phyloP scores from a whole-genome alignment of 2,113 vertebrate species.

The Phrynosoma platyrhinos region DNA sequence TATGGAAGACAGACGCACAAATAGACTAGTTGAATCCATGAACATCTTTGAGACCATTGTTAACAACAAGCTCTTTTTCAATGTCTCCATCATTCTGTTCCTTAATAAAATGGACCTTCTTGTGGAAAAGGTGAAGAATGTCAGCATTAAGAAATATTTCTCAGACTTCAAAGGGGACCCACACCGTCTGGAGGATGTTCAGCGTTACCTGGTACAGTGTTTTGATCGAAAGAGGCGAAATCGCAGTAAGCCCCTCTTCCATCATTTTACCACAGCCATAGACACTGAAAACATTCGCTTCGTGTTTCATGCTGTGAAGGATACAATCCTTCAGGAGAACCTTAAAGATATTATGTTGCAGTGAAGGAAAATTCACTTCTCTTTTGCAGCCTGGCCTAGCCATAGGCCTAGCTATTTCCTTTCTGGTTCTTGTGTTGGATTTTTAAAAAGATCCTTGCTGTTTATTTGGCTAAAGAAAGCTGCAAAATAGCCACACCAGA shows the following conservation, averaged over 20 bases:
- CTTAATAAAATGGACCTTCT: conserved; percentile 98
- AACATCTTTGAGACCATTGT: conserved; percentile 99
- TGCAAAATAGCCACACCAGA: conserved; percentile 63
- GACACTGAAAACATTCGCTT: conserved; percentile 98
- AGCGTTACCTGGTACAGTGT: conserved; percentile 92
- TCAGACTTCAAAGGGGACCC: conserved; percentile 92
- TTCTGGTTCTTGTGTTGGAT: conserved; percentile 54
- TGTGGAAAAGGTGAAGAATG: conserved; percentile 90
- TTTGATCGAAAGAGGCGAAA: conserved; percentile 93
- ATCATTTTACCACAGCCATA: conserved; percentile 97
- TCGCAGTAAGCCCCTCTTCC: conserved; percentile 92
- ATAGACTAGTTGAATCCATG: conserved; percentile 95
- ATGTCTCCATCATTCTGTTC: conserved; percentile 97
- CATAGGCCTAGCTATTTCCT: conserved; percentile 37
- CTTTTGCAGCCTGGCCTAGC: not conserved
- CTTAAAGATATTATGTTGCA: conserved; percentile 99
- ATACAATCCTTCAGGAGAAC: conserved; percentile 97
- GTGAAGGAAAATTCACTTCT: conserved; percentile 73
- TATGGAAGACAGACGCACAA: conserved; percentile 97
- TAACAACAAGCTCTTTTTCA: conserved; percentile 98
- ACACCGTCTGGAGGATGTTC: conserved; percentile 89
- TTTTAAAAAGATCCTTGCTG: conserved; percentile 28
- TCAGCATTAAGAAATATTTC: conserved; percentile 94
- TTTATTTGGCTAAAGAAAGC: conserved; percentile 66
- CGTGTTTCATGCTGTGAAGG: conserved; percentile 96